Conservation (phyloP, 2,888 invertebrate genomes). For the Cerastoderma edule region DNA sequence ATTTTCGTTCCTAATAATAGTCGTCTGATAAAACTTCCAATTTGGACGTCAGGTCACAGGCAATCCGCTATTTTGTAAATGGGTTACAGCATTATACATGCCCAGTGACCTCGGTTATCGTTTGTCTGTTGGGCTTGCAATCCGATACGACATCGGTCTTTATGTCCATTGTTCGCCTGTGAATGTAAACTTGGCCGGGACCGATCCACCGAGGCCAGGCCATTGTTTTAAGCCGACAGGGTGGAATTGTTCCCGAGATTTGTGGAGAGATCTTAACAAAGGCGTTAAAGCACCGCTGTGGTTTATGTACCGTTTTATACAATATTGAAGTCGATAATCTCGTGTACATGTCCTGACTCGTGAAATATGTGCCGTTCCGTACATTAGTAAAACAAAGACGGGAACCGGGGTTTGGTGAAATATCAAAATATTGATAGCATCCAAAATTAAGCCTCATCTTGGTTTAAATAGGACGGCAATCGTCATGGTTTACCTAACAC, state of each 20-base stretch:
- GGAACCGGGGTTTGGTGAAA: no score
- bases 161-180: background rate
- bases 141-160: background rate
- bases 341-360: background rate
- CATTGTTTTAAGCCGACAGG: background rate
- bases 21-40: no score
- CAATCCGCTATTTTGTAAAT: no score
- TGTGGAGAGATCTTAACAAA: slow-evolving; percentile 7
- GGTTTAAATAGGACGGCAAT: no score
- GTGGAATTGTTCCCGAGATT: background rate
- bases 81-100: slow-evolving; percentile 3
- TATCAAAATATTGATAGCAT: no score
- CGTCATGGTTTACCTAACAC: background rate
- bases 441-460: background rate
- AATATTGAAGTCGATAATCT: background rate
- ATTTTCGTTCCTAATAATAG: no score
- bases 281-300: slow-evolving; percentile 2
- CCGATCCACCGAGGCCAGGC: background rate
- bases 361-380: no score
- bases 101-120: slow-evolving; percentile 7
- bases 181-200: background rate
- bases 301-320: slow-evolving; percentile 9
- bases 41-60: no score
- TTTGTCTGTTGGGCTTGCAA: background rate
- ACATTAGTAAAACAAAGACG: no score